Evolutionary conservation across 2,113 vertebrate species (phyloP).

Genomic region (Noturus placidus): DNA sequence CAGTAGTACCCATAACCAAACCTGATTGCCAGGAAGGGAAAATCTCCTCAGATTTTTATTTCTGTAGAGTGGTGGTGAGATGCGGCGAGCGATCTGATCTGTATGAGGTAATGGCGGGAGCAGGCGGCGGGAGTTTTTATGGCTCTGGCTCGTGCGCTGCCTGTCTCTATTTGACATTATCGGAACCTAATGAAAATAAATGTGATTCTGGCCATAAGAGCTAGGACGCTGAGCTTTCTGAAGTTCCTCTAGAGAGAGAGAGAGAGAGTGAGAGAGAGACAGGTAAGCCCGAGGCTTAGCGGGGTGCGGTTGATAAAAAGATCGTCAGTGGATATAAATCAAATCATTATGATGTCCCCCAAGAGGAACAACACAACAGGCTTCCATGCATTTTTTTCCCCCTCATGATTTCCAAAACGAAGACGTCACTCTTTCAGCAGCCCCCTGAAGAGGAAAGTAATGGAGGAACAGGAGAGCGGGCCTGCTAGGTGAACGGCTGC

Average conservation of each 20-base stretch:
- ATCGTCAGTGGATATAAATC: conserved; percentile 55
- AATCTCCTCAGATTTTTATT: conserved; percentile 22
- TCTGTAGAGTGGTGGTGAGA: conserved; percentile 24
- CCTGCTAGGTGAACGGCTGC: conserved; percentile 33
- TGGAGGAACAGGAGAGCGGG: conserved; percentile 35
- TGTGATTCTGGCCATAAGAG: conserved; percentile 54
- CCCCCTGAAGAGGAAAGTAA: conserved; percentile 38
- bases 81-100: conserved; percentile 48
- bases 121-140: conserved; percentile 52
- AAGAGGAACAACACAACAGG: conserved; percentile 47
- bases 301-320: conserved; percentile 50
- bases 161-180: conserved; percentile 57
- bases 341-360: conserved; percentile 54
- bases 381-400: conserved; percentile 13
- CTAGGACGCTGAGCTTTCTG: conserved; percentile 44
- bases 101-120: conserved; percentile 60
- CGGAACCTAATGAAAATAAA: conserved; percentile 58
- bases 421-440: conserved; percentile 46
- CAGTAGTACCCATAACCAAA: conserved; percentile 6
- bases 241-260: conserved; percentile 22
- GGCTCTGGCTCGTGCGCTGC: conserved; percentile 49
- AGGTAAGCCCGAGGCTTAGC: conserved; percentile 21
- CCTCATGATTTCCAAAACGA: conserved; percentile 35
- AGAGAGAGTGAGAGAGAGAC: conserved; percentile 16
- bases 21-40: conserved; percentile 23